A percentile compares a stretch with the other conserved stretches of the same genome.
Conservation (phyloP, 2,113 vertebrate species). For the Reinhardtius hippoglossoides region DNA sequence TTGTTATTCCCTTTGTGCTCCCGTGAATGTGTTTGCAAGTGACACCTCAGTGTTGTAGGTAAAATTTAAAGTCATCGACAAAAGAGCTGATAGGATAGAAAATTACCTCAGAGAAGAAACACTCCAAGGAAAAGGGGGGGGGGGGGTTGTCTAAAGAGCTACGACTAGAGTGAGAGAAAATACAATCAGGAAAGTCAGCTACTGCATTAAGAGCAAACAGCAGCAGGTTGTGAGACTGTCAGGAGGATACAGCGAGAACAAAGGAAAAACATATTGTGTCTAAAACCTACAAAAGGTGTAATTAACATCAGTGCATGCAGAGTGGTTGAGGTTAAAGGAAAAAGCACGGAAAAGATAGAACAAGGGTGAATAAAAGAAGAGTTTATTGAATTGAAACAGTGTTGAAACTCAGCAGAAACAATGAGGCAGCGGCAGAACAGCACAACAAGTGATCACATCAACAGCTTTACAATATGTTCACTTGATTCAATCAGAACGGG, state of each 20-base stretch:
- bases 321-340: constrained; percentile 10
- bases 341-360: constrained; percentile 26
- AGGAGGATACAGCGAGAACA: not conserved
- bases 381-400: constrained; percentile 67
- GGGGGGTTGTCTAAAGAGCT: not conserved
- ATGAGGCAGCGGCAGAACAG: not conserved
- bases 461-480: constrained; percentile 11
- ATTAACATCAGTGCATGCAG: constrained; percentile 1
- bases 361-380: constrained; percentile 26
- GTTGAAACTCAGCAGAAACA: constrained; percentile 44
- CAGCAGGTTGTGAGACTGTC: not conserved
- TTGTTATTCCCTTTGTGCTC: not conserved
- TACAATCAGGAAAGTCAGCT: not conserved
- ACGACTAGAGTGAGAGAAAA: not conserved
- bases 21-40: not conserved
- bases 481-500: not conserved
- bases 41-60: not conserved
- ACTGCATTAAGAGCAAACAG: not conserved
- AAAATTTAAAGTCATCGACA: not conserved
- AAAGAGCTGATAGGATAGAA: not conserved
- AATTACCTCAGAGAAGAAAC: not conserved
- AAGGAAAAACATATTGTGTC: not conserved
- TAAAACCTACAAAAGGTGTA: too few relatives aligned
- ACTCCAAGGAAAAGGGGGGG: not conserved
- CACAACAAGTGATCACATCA: not conserved